Conservation (phyloP, 2,113 vertebrate species). For the Miniopterus natalensis region DNA sequence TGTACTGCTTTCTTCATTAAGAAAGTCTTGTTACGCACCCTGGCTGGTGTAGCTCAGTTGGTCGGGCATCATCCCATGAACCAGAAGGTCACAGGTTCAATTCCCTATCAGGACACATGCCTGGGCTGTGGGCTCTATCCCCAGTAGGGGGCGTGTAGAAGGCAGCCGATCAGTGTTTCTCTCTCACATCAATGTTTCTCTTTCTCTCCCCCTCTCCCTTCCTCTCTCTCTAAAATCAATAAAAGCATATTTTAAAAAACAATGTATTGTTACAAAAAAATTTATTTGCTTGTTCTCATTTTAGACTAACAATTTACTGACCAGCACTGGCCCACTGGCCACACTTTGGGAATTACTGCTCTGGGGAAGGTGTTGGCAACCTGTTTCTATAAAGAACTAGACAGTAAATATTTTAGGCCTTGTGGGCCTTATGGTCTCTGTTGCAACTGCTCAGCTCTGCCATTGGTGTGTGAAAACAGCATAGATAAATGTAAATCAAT, state of each 20-base stretch:
- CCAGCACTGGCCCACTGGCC: neutral
- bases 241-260: neutral
- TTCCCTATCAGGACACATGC: too few relatives aligned
- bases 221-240: too few relatives aligned
- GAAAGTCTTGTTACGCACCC: neutral
- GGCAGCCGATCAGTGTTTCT: too few relatives aligned
- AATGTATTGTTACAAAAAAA: conserved; percentile 18
- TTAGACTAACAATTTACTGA: conserved; percentile 34
- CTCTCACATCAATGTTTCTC: too few relatives aligned
- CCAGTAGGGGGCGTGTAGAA: too few relatives aligned
- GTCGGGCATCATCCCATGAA: too few relatives aligned
- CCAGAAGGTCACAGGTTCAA: too few relatives aligned
- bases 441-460: conserved; percentile 28
- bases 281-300: conserved; percentile 10
- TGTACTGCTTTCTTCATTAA: conserved; percentile 46
- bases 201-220: too few relatives aligned
- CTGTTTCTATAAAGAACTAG: neutral
- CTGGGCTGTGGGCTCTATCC: too few relatives aligned
- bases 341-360: neutral
- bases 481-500: conserved; percentile 6
- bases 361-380: neutral
- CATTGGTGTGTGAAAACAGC: neutral
- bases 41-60: too few relatives aligned
- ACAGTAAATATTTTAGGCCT: conserved; percentile 53
- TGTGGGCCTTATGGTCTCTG: neutral